A percentile compares a stretch with the other conserved stretches of the same genome.
Conservation (phyloP, 1,140 invertebrate species). For the Rhizoglyphus robini region DNA sequence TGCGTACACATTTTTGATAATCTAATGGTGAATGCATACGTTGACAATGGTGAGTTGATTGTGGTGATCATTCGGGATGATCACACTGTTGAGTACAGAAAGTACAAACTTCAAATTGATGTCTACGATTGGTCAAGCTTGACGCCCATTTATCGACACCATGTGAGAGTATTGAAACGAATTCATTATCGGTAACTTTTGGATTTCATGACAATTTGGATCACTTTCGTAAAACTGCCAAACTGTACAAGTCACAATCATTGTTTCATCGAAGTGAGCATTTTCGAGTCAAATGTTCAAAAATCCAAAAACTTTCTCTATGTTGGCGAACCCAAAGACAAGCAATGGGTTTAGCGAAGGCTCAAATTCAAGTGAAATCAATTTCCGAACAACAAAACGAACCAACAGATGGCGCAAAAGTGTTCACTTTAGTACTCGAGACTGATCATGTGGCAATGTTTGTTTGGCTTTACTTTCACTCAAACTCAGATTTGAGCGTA, state of each 20-base stretch:
- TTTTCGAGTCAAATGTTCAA: background rate
- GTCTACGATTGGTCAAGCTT: constrained; percentile 19
- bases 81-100: background rate
- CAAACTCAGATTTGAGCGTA: constrained; percentile 34
- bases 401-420: background rate
- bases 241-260: background rate
- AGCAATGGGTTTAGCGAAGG: background rate
- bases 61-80: constrained; percentile 24
- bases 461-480: constrained; percentile 44
- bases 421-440: background rate
- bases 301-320: constrained; percentile 8
- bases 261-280: constrained; percentile 13
- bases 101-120: constrained; percentile 12
- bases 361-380: background rate
- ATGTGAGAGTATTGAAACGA: background rate
- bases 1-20: constrained; percentile 68
- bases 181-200: background rate
- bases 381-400: background rate
- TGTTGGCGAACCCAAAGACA: constrained; percentile 3
- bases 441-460: constrained; percentile 42
- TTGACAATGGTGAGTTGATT: constrained; percentile 27
- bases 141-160: constrained; percentile 1
- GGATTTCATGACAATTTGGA: background rate
- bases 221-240: background rate
- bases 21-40: constrained; percentile 44